phyloP scores from a whole-genome alignment of 1,140 invertebrate genomes.

The Drosophila saltans region DNA sequence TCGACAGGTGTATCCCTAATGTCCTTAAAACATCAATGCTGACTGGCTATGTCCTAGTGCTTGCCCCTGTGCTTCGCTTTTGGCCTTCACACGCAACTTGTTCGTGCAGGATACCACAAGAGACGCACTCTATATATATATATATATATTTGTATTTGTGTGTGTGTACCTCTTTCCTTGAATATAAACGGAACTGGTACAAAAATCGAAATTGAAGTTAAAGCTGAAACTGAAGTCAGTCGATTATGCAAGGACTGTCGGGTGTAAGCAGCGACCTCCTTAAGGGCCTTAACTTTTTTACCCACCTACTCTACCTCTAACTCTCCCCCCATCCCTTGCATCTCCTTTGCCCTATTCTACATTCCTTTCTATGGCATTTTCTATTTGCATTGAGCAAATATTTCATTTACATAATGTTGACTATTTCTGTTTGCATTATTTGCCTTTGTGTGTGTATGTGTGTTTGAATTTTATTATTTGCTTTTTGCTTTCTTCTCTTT shows the following conservation, averaged over 20 bases:
- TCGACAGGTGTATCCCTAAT: conserved; percentile 80
- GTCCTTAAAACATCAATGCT: conserved; percentile 67
- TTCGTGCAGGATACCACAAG: conserved; percentile 60
- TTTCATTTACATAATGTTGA: conserved; percentile 78
- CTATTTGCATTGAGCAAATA: conserved; percentile 70
- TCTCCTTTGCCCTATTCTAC: conserved; percentile 38
- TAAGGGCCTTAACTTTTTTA: conserved; percentile 6
- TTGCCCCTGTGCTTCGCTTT: conserved; percentile 24
- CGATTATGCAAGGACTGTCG: conserved; percentile 64
- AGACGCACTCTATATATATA: conserved; percentile 55
- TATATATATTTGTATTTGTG: not conserved
- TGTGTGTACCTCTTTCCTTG: conserved; percentile 29
- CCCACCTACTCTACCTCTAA: not conserved
- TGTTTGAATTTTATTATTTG: not conserved
- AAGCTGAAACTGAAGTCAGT: conserved; percentile 42
- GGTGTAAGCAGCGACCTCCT: conserved; percentile 32
- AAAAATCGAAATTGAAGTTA: conserved; percentile 60
- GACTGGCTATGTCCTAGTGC: conserved; percentile 22
- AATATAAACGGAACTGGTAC: conserved; percentile 3
- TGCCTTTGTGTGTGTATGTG: conserved; percentile 38
- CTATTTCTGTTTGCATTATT: conserved; percentile 69
- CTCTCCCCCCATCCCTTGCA: not conserved
- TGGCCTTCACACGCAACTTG: conserved; percentile 75
- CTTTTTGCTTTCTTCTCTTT: conserved; percentile 17
- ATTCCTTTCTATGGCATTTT: conserved; percentile 56